Evolutionary conservation across 2,888 invertebrate genomes (phyloP).

Genomic region (Drosophila colorata): DNA sequence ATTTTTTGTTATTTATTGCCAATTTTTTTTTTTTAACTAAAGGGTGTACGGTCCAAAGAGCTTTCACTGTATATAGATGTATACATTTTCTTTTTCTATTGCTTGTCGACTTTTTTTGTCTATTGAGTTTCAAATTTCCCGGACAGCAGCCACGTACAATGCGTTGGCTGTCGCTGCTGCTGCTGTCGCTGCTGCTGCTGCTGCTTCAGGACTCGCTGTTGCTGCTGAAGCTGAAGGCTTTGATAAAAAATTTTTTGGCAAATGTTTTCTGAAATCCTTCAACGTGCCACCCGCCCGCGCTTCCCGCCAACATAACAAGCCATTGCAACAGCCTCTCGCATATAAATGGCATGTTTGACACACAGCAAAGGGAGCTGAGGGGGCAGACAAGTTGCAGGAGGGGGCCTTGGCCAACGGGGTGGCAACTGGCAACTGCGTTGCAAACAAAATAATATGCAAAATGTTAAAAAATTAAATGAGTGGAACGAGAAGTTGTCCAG

Average conservation of each 20-base stretch:
- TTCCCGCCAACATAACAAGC: constrained; percentile 45
- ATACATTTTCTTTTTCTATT: constrained; percentile 76
- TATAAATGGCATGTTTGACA: constrained; percentile 81
- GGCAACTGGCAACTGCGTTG: constrained; percentile 61
- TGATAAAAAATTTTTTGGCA: constrained; percentile 79
- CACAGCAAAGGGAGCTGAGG: constrained; percentile 29
- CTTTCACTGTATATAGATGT: constrained; percentile 15
- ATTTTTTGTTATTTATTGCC: too few relatives aligned
- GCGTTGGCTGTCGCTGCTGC: constrained; percentile 45
- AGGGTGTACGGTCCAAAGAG: background rate
- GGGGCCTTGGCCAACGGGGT: background rate
- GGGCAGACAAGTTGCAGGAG: background rate
- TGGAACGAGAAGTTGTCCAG: constrained; percentile 52
- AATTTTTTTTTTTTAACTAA: too few relatives aligned
- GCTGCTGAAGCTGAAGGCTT: constrained; percentile 74
- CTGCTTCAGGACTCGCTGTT: constrained; percentile 1
- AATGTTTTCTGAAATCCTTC: constrained; percentile 78
- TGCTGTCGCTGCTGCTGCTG: constrained; percentile 16
- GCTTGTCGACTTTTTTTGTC: constrained; percentile 73
- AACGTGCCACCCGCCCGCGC: constrained; percentile 23
- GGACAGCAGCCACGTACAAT: constrained; percentile 60
- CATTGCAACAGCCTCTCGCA: constrained; percentile 75
- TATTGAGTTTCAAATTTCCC: constrained; percentile 81
- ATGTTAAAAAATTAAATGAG: constrained; percentile 79
- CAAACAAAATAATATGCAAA: constrained; percentile 82